phyloP scores from a whole-genome alignment of 1,140 invertebrate species.

The Lucilia cuprina region DNA sequence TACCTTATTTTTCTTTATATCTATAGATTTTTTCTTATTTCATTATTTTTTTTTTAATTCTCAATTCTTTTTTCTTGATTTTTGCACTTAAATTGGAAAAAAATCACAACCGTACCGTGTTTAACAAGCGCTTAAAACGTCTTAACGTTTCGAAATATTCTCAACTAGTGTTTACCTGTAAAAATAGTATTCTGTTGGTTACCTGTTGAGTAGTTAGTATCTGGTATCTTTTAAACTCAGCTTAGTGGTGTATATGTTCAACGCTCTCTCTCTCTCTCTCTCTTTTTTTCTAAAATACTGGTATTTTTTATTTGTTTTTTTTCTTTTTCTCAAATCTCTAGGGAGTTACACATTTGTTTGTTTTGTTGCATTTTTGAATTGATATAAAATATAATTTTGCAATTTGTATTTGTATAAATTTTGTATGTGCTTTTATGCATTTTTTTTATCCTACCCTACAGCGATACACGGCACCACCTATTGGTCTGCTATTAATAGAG shows the following conservation, averaged over 20 bases:
- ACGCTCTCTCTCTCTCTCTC: too few relatives aligned
- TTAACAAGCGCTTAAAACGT: not conserved
- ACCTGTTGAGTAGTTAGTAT: slow-evolving; percentile 28
- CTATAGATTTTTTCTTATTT: slow-evolving; percentile 26
- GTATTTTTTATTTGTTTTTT: not conserved
- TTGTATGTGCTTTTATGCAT: too few relatives aligned
- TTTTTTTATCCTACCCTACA: too few relatives aligned
- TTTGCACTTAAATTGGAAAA: not conserved
- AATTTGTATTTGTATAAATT: not conserved
- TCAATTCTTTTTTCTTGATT: slow-evolving; percentile 12
- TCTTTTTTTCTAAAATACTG: not conserved
- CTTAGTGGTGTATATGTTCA: not conserved
- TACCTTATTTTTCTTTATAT: slow-evolving; percentile 8
- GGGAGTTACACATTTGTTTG: not conserved
- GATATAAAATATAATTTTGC: not conserved
- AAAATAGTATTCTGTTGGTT: slow-evolving; percentile 12
- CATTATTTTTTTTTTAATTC: slow-evolving; percentile 9
- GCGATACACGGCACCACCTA: too few relatives aligned
- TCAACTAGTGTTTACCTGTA: slow-evolving; percentile 27
- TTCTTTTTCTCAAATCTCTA: not conserved
- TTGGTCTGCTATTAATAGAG: too few relatives aligned
- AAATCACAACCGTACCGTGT: not conserved
- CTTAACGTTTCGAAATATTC: slow-evolving; percentile 31
- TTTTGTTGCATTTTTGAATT: not conserved
- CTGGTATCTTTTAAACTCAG: not conserved